Conservation (phyloP, 2,113 vertebrate genomes). For the Dunckerocampus dactyliophorus region DNA sequence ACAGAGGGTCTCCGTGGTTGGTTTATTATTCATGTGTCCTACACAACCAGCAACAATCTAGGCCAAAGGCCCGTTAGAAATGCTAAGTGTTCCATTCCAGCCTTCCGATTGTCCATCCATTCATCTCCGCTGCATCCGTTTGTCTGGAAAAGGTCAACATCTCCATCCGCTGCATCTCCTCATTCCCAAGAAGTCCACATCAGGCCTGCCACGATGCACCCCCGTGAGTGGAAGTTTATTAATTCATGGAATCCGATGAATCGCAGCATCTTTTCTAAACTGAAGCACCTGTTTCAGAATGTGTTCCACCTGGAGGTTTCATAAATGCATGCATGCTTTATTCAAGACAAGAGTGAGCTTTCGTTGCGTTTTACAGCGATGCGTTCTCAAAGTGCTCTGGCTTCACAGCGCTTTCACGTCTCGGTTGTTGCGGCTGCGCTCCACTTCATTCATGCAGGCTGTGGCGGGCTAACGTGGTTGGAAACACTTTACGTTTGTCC, state of each 20-base stretch:
- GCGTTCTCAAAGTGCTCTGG: constrained; percentile 22
- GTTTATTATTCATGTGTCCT: constrained; percentile 69
- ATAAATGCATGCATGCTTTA: constrained; percentile 47
- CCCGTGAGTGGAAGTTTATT: constrained; percentile 59
- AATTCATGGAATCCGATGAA: constrained; percentile 65
- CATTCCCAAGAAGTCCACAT: constrained; percentile 46
- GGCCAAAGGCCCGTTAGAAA: constrained; percentile 54
- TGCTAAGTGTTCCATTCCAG: constrained; percentile 51
- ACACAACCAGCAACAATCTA: constrained; percentile 60
- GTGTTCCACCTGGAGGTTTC: constrained; percentile 48
- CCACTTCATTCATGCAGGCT: neutral
- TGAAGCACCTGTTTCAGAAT: constrained; percentile 25
- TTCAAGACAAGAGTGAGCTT: constrained; percentile 21
- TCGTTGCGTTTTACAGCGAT: constrained; percentile 34
- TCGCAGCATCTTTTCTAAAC: constrained; percentile 37
- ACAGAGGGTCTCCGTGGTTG: constrained; percentile 52
- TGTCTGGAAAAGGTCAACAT: constrained; percentile 30
- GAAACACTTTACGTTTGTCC: constrained; percentile 29
- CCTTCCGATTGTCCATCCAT: constrained; percentile 47
- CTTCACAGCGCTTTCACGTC: neutral
- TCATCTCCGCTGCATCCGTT: constrained; percentile 44
- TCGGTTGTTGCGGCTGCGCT: neutral
- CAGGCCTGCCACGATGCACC: constrained; percentile 32
- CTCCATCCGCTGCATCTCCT: constrained; percentile 20
- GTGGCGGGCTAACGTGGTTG: constrained; percentile 25